Conservation (phyloP, 2,113 vertebrate species). For the Alces alces region DNA sequence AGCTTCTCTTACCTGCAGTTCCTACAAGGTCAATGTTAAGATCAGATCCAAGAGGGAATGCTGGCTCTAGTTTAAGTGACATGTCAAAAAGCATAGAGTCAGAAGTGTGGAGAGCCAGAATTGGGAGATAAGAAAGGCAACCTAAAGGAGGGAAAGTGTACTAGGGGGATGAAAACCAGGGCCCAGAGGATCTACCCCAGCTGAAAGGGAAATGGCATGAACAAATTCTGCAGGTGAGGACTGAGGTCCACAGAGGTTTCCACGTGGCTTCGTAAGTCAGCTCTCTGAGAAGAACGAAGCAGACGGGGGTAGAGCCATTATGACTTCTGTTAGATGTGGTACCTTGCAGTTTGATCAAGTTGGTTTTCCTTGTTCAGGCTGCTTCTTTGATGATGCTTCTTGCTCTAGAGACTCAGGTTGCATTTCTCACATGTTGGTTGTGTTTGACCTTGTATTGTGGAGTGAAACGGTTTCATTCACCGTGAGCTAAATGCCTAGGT, state of each 20-base stretch:
- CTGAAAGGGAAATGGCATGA: not conserved
- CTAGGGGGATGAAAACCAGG: not conserved
- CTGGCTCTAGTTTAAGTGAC: not conserved
- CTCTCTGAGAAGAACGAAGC: not conserved
- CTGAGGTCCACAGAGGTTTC: not conserved
- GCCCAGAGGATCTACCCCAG: not conserved
- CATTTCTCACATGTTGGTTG: not conserved
- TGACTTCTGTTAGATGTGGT: not conserved
- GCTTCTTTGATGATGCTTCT: not conserved
- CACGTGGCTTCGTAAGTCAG: accelerated
- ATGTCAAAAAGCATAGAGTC: not conserved
- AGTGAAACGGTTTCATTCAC: not conserved
- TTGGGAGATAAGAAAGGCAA: not conserved
- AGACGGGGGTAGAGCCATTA: not conserved
- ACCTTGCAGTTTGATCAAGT: not conserved
- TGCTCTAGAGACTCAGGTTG: not conserved
- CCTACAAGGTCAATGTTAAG: not conserved
- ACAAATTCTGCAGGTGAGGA: not conserved
- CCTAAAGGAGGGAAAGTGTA: not conserved
- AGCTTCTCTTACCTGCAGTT: not conserved
- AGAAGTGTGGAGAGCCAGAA: not conserved
- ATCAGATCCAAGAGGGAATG: not conserved
- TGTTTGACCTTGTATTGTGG: not conserved
- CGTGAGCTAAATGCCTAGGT: not conserved
- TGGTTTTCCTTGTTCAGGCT: not conserved